Evolutionary conservation across 2,113 vertebrate genomes (phyloP).

Genomic region (Stercorarius parasiticus): DNA sequence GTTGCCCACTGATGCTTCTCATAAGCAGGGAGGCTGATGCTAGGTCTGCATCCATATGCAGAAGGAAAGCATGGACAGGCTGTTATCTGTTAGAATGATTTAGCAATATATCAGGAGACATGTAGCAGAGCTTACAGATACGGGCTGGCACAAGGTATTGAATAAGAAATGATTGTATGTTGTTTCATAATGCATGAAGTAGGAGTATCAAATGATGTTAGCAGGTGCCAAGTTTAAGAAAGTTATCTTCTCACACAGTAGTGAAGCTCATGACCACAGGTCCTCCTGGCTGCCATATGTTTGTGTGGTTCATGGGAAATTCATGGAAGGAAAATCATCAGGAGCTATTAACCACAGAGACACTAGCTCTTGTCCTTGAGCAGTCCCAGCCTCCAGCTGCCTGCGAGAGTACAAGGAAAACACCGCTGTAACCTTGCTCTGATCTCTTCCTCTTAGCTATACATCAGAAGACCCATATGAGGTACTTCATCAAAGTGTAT

Average conservation of each 20-base stretch:
- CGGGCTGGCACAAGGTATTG: not conserved
- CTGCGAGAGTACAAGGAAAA: not conserved
- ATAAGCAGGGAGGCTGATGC: accelerated
- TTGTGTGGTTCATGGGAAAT: not conserved
- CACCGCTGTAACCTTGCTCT: not conserved
- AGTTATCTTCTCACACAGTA: not conserved
- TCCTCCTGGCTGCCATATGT: slow-evolving; percentile 29
- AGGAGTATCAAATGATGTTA: slow-evolving; percentile 9
- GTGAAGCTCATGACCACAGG: not conserved
- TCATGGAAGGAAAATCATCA: not conserved
- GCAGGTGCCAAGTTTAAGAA: not conserved
- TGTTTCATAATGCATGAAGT: slow-evolving; percentile 50
- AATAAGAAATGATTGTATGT: not conserved
- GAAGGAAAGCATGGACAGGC: not conserved
- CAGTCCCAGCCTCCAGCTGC: not conserved
- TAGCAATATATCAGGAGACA: not conserved
- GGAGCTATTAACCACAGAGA: not conserved
- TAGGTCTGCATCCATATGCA: not conserved
- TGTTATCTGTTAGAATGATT: slow-evolving; percentile 24
- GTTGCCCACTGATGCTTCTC: not conserved
- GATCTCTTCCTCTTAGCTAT: not conserved
- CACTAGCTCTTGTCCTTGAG: not conserved
- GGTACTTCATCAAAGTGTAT: not conserved
- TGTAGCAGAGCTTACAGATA: not conserved
- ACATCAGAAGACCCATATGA: not conserved